Evolutionary conservation across 2,113 vertebrate species (phyloP).

Genomic region (Brachionichthys hirsutus): DNA sequence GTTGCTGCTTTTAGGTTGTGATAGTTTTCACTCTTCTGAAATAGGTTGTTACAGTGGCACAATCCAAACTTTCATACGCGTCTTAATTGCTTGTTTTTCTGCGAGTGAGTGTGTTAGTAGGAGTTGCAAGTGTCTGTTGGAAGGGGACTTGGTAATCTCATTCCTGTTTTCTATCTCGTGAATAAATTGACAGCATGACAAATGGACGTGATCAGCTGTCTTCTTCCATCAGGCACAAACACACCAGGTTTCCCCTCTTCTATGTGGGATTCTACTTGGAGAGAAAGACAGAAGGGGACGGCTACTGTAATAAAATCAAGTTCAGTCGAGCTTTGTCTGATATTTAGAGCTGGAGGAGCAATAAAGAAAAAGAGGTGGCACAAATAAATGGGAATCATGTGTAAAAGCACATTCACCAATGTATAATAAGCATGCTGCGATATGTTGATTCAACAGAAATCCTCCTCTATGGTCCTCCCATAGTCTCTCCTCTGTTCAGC

Average conservation of each 20-base stretch:
- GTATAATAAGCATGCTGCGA: constrained; percentile 1
- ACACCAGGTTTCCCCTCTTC: constrained; percentile 67
- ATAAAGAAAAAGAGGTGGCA: not conserved
- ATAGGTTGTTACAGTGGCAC: constrained; percentile 62
- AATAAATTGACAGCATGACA: constrained; percentile 84
- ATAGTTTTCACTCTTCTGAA: constrained; percentile 57
- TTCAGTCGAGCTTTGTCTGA: constrained; percentile 24
- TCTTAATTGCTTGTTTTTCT: constrained; percentile 37
- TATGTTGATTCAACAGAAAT: constrained; percentile 46
- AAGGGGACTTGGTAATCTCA: constrained; percentile 68
- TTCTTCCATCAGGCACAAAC: constrained; percentile 77
- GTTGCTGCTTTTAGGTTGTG: constrained; percentile 52
- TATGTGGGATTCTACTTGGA: constrained; percentile 59
- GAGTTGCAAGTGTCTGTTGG: constrained; percentile 66
- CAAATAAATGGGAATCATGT: not conserved
- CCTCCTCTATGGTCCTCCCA: constrained; percentile 23
- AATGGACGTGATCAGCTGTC: constrained; percentile 81
- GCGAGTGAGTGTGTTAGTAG: constrained; percentile 26
- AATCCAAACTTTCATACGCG: constrained; percentile 59
- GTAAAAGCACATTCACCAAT: constrained; percentile 15
- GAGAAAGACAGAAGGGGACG: constrained; percentile 63
- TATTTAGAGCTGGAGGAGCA: constrained; percentile 26
- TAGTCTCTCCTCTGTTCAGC: constrained; percentile 47
- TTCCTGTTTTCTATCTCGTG: constrained; percentile 78
- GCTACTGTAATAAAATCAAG: constrained; percentile 58